Conservation (phyloP, 2,113 vertebrate genomes). For the Chionodraco myersi region DNA sequence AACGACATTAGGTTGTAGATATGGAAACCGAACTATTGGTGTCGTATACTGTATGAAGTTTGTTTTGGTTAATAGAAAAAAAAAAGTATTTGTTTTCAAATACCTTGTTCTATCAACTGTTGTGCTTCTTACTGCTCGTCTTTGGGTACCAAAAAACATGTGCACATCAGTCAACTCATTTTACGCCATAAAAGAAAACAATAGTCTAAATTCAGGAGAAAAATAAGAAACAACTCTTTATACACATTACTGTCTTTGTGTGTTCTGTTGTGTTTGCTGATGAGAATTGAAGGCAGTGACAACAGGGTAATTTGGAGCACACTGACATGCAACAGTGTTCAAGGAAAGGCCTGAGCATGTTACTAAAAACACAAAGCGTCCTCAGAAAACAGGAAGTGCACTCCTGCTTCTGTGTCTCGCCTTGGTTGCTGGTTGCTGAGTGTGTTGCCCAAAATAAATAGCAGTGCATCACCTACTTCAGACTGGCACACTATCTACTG, state of each 20-base stretch:
- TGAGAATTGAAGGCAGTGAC: slow-evolving; percentile 50
- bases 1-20: slow-evolving; percentile 54
- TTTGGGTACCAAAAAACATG: slow-evolving; percentile 39
- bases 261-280: slow-evolving; percentile 12
- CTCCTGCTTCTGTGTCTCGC: not conserved
- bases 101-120: not conserved
- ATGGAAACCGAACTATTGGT: slow-evolving; percentile 50
- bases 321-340: slow-evolving; percentile 35
- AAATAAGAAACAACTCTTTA: slow-evolving; percentile 10
- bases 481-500: not conserved
- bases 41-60: slow-evolving; percentile 5
- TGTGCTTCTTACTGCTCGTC: slow-evolving; percentile 52
- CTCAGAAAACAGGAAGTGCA: not conserved
- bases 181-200: not conserved
- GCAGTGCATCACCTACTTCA: slow-evolving; percentile 14
- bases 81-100: slow-evolving; percentile 1
- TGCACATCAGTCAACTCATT: slow-evolving; percentile 35
- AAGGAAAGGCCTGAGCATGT: slow-evolving; percentile 46
- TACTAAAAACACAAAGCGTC: slow-evolving; percentile 19
- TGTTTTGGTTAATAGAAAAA: slow-evolving; percentile 34
- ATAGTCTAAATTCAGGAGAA: not conserved
- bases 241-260: slow-evolving; percentile 35
- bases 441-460: slow-evolving; percentile 13
- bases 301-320: slow-evolving; percentile 5
- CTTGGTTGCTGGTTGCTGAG: slow-evolving; percentile 27